Evolutionary conservation across 1,140 invertebrate species (phyloP).

Genomic region (Meteorus sp.): DNA sequence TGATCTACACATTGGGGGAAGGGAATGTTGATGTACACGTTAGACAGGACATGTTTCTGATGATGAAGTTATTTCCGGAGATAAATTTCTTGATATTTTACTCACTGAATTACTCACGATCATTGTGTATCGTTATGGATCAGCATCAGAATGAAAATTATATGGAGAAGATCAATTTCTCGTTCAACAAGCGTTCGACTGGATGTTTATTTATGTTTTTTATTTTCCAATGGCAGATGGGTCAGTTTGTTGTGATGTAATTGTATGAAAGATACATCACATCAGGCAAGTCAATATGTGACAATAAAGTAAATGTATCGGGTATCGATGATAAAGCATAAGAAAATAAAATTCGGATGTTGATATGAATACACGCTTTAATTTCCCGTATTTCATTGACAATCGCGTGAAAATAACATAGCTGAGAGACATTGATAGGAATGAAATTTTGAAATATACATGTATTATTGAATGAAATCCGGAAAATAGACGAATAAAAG

Average conservation of each 20-base stretch:
- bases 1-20: not conserved
- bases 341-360: conserved; percentile 10
- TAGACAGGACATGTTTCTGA: not conserved
- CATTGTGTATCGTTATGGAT: no score
- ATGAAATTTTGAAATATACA: not conserved
- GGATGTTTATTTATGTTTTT: not conserved
- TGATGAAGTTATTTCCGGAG: conserved; percentile 2
- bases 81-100: no score
- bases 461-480: not conserved
- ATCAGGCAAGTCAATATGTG: conserved; percentile 20
- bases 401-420: conserved; percentile 13
- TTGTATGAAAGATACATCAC: not conserved
- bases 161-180: not conserved
- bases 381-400: no score
- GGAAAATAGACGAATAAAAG: no score
- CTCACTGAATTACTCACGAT: no score
- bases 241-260: not conserved
- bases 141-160: not conserved
- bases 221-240: not conserved
- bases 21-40: not conserved
- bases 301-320: conserved; percentile 23
- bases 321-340: conserved; percentile 14
- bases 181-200: not conserved
- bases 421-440: not conserved
- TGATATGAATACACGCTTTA: no score